A percentile compares a stretch with the other conserved stretches of the same genome.
Evolutionary conservation across 1,140 invertebrate genomes (phyloP).

Genomic region (Drosophila teissieri): DNA sequence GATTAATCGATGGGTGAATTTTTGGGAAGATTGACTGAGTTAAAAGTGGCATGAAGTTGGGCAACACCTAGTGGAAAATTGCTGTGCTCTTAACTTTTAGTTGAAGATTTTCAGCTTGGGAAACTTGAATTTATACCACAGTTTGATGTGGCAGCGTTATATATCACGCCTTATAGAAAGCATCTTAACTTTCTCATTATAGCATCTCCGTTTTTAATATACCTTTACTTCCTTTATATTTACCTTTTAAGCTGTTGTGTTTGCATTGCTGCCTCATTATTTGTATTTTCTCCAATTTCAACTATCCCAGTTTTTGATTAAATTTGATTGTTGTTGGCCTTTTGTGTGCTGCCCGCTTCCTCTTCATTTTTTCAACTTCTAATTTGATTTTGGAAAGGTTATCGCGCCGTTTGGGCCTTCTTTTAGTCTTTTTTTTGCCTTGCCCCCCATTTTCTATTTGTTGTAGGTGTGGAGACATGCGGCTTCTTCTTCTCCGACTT

Average conservation of each 20-base stretch:
- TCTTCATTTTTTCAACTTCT: slow-evolving; percentile 56
- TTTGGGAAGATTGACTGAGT: not conserved
- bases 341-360: slow-evolving; percentile 29
- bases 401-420: slow-evolving; percentile 44
- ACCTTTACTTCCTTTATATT: slow-evolving; percentile 7
- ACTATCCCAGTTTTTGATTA: slow-evolving; percentile 48
- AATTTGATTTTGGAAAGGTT: slow-evolving; percentile 80
- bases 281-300: slow-evolving; percentile 19
- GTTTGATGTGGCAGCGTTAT: no score
- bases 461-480: slow-evolving; percentile 35
- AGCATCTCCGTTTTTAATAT: no score
- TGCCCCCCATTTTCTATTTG: slow-evolving; percentile 5
- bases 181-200: no score
- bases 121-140: not conserved
- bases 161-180: no score
- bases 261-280: slow-evolving; percentile 6
- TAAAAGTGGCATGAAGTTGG: not conserved
- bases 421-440: slow-evolving; percentile 1
- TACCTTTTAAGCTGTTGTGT: slow-evolving; percentile 4
- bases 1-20: slow-evolving; percentile 30
- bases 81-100: slow-evolving; percentile 3
- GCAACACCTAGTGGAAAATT: not conserved
- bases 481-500: slow-evolving; percentile 9
- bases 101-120: not conserved
- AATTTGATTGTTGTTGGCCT: slow-evolving; percentile 45